Evolutionary conservation across 2,888 invertebrate genomes (phyloP).

Genomic region (Plemyria rubiginata): DNA sequence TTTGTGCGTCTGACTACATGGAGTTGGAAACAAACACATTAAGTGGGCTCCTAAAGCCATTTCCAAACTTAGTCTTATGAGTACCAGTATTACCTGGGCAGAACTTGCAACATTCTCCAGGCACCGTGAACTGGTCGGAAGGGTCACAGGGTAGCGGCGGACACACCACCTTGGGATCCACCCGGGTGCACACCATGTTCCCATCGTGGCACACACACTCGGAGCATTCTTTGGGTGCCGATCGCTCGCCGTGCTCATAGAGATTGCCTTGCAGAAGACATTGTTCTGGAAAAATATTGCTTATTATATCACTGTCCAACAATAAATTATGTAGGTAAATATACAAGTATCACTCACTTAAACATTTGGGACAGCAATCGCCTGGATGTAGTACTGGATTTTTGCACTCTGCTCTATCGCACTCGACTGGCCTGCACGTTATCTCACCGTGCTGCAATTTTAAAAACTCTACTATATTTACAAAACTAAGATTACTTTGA

Average conservation of each 20-base stretch:
- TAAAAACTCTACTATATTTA: not conserved
- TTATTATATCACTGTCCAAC: not conserved
- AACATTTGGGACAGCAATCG: conserved; percentile 94
- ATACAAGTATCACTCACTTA: conserved; percentile 86
- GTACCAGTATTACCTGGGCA: conserved; percentile 88
- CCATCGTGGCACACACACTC: conserved; percentile 94
- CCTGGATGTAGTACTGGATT: conserved; percentile 91
- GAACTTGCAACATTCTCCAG: conserved; percentile 95
- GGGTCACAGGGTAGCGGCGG: conserved; percentile 91
- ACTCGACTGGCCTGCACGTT: conserved; percentile 92
- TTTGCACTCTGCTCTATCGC: conserved; percentile 91
- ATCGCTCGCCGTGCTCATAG: conserved; percentile 92
- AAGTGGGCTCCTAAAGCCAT: too few relatives aligned
- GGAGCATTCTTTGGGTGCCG: conserved; percentile 90
- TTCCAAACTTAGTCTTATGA: too few relatives aligned
- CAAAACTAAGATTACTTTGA: too few relatives aligned
- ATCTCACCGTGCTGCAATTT: conserved; percentile 91
- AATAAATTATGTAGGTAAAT: not conserved
- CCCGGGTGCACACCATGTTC: conserved; percentile 90
- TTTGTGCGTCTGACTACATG: too few relatives aligned
- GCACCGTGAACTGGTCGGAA: conserved; percentile 91
- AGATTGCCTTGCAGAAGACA: conserved; percentile 88
- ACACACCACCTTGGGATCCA: conserved; percentile 90
- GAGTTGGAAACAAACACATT: too few relatives aligned
- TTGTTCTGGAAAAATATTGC: conserved; percentile 83